Evolutionary conservation across 2,888 invertebrate species (phyloP), one percentile per base, ranked within the genome.

Genomic region (Phorcus lineatus): DNA sequence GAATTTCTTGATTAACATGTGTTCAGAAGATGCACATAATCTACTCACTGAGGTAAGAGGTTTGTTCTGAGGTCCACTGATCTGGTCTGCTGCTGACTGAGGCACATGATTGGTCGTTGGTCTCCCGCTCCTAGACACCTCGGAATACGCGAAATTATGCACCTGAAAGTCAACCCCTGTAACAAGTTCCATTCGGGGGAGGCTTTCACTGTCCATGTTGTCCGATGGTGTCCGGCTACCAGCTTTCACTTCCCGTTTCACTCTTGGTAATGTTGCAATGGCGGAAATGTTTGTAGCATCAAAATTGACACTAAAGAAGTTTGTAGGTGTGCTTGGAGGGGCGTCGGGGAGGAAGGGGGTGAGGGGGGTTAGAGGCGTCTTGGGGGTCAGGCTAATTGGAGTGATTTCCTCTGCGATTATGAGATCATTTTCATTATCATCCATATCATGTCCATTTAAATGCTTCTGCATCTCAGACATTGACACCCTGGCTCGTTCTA

Each of bases 161-260:
- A 81, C 81, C 81, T 81, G 79, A 77, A 81, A 74, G 28, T 81
- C 81, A 24, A 78, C 78, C 24, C 79, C 81, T 16, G 79, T 76
- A n/a, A 79, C 19, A 52, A 81, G 77, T 16, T 47, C 75, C 53
- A 77, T 47, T 2, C 70, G 55, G 0, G 79, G 70, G 40, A 70
- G 4, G 28, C 55, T 31, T 47, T 62, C 47, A 17, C 67, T 53
- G 3, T 75, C 81, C 16, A 79, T 40, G 24, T 78, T 78, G 55
- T 78, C 81, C 19, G 81, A 78, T 9, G 67, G 78, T 17, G 76
- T 76, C 40, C 78, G 76, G 19, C 57, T 98, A 97, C 17, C 97
- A 97, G 0, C 97, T 70, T 76, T 40, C 57, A 57, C 62, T 31
- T 82, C 79, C 67, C 78, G 77, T 67, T 77, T 76, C 36, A 78